phyloP scores from a whole-genome alignment of 2,113 vertebrate species.

The Carollia perspicillata region DNA sequence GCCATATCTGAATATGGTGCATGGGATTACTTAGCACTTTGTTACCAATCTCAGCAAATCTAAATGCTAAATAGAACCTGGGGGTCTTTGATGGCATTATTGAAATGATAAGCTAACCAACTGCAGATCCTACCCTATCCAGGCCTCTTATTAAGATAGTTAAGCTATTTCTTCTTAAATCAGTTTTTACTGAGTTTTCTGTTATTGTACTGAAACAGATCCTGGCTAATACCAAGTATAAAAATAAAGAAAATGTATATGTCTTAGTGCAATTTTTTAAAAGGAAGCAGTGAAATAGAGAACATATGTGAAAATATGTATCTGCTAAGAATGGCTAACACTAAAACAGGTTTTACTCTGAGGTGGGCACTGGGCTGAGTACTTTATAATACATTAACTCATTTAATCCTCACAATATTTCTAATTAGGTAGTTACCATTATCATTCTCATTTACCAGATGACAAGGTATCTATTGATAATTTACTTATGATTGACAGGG shows the following conservation, averaged over 20 bases:
- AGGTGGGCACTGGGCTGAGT: not conserved
- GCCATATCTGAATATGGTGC: not conserved
- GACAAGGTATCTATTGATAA: not conserved
- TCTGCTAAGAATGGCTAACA: not conserved
- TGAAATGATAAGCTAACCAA: not conserved
- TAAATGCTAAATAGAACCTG: not conserved
- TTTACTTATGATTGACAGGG: not conserved
- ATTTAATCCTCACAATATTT: not conserved
- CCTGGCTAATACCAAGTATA: not conserved
- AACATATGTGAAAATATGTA: not conserved
- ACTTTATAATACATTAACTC: not conserved
- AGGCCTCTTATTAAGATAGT: not conserved
- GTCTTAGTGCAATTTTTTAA: not conserved
- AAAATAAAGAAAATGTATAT: not conserved
- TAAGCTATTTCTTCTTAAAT: not conserved
- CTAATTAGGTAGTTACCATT: not conserved
- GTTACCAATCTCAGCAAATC: not conserved
- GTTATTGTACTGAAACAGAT: not conserved
- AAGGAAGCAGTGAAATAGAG: not conserved
- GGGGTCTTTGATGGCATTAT: not conserved
- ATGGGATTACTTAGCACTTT: not conserved
- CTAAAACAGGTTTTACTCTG: not conserved
- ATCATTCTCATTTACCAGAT: not conserved
- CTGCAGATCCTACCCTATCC: not conserved
- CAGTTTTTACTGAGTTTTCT: slow-evolving; percentile 1